phyloP scores from a whole-genome alignment of 2,113 vertebrate genomes.

The Silurus glanis region DNA sequence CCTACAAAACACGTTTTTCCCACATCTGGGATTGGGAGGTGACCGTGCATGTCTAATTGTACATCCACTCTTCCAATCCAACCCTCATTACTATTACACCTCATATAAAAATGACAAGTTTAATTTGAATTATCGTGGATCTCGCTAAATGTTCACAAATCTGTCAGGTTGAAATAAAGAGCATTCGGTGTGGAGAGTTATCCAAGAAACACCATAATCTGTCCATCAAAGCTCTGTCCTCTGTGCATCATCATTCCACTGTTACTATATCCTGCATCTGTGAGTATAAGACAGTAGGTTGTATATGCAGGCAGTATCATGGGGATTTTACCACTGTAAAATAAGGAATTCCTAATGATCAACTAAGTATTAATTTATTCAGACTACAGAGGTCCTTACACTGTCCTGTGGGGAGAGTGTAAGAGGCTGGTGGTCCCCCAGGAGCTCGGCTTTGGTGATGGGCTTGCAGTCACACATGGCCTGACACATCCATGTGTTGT shows the following conservation, averaged over 20 bases:
- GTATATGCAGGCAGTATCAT: neutral
- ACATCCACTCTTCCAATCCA: neutral
- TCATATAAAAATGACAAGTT: neutral
- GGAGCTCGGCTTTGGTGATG: no score
- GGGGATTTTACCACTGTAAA: neutral
- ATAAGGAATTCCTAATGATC: neutral
- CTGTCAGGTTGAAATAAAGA: neutral
- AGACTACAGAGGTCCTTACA: neutral
- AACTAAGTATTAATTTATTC: neutral
- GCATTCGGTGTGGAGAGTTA: no score
- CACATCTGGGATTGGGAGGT: neutral
- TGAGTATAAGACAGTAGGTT: neutral
- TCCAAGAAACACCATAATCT: no score
- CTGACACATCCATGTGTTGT: no score
- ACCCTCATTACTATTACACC: neutral
- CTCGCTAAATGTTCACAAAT: neutral
- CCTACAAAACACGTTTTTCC: neutral
- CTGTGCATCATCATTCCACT: neutral
- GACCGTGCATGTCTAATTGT: neutral
- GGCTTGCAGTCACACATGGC: no score
- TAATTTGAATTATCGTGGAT: neutral
- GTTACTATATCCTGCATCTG: neutral
- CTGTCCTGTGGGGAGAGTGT: no score
- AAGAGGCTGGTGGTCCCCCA: no score
- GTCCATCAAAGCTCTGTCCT: neutral